Evolutionary conservation across 2,797 vertebrate species (phyloP).

Genomic region (Okamejei kenojei): DNA sequence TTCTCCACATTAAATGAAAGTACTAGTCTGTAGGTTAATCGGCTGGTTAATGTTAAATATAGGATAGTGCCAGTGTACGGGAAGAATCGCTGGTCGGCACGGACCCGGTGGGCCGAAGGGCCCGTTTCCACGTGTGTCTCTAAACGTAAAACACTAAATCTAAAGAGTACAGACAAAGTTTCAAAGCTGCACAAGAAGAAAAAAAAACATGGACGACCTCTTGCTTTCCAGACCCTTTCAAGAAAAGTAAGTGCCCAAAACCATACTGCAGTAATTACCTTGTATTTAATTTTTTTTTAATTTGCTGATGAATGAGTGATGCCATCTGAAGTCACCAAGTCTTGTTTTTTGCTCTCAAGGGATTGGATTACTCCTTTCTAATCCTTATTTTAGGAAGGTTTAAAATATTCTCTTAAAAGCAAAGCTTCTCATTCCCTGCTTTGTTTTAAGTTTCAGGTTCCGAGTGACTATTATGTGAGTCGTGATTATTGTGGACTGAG

Average conservation of each 20-base stretch:
- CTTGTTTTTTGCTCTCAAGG: neutral
- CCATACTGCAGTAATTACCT: neutral
- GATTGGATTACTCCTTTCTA: conserved; percentile 15
- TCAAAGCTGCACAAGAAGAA: neutral
- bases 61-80: no score
- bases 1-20: no score
- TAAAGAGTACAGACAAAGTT: no score
- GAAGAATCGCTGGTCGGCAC: no score
- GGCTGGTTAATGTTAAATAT: no score
- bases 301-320: neutral
- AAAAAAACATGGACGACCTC: neutral
- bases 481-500: neutral
- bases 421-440: conserved; percentile 6
- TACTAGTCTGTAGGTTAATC: no score
- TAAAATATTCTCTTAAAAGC: neutral
- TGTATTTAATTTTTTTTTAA: no score
- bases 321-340: neutral
- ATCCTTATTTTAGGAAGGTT: neutral
- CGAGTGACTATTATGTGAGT: neutral
- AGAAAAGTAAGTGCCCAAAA: neutral
- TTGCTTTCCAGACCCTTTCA: neutral
- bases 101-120: no score
- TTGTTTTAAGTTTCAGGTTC: conserved; percentile 5
- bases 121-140: no score
- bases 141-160: no score